Conservation (phyloP, 1,140 invertebrate species). For the Myzus persicae region DNA sequence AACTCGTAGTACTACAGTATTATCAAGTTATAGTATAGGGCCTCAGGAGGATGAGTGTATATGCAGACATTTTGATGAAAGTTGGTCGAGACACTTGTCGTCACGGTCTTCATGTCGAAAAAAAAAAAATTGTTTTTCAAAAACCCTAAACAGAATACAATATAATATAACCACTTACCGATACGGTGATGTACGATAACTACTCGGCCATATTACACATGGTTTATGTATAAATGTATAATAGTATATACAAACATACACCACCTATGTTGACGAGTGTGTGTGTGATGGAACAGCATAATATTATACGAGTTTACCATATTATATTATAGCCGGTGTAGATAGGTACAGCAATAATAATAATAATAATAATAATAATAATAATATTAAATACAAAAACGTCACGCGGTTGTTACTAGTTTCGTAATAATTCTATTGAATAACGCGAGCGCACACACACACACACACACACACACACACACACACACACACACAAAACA, state of each 20-base stretch:
- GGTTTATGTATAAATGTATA: neutral
- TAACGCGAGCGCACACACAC: neutral
- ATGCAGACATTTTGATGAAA: too few species aligned
- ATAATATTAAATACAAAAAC: neutral
- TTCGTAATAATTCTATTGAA: conserved; percentile 18
- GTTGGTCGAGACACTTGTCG: neutral
- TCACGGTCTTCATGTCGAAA: neutral
- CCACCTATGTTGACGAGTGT: neutral
- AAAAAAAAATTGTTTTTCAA: neutral
- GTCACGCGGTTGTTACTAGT: neutral
- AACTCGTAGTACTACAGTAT: too few species aligned
- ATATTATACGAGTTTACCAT: neutral
- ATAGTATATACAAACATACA: too few species aligned
- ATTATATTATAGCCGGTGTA: neutral
- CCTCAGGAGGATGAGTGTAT: too few species aligned
- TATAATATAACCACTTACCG: neutral
- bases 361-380: neutral
- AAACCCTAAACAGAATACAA: neutral
- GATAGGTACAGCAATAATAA: neutral
- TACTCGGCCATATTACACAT: neutral
- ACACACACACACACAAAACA: neutral
- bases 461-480: neutral
- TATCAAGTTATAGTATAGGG: too few species aligned
- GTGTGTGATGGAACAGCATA: neutral
- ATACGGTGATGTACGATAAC: neutral